Evolutionary conservation across 2,888 invertebrate species (phyloP).

Genomic region (Lamellibrachia columna): DNA sequence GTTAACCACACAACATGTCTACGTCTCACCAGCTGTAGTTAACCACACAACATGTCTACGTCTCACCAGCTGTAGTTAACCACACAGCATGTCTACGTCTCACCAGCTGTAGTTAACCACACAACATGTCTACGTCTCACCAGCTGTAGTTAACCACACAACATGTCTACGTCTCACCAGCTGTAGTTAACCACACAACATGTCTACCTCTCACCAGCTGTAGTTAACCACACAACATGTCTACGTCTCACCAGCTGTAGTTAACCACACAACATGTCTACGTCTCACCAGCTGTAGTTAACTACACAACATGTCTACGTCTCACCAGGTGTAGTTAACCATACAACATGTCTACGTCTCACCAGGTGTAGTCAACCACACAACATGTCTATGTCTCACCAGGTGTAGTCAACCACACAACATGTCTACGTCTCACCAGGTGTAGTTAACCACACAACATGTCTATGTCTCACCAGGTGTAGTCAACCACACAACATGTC

Average conservation of each 20-base stretch:
- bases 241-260: no score
- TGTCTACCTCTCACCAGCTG: background rate
- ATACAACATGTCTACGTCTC: no score
- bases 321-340: constrained; percentile 32
- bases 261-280: background rate
- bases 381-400: background rate
- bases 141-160: background rate
- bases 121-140: no score
- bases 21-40: background rate
- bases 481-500: background rate
- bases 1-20: constrained; percentile 25
- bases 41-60: background rate
- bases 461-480: no score
- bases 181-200: constrained; percentile 30
- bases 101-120: constrained; percentile 33
- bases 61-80: constrained; percentile 33
- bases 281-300: constrained; percentile 32
- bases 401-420: constrained; percentile 30
- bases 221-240: constrained; percentile 30
- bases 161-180: background rate
- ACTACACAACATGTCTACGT: background rate
- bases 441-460: constrained; percentile 30
- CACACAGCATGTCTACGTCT: background rate
- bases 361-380: background rate
- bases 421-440: background rate